These are phyloP conservation scores for Montipora sp. DNA, from an alignment of 64 coral and sea anemone species.

Conservation along the genomic window DNA sequence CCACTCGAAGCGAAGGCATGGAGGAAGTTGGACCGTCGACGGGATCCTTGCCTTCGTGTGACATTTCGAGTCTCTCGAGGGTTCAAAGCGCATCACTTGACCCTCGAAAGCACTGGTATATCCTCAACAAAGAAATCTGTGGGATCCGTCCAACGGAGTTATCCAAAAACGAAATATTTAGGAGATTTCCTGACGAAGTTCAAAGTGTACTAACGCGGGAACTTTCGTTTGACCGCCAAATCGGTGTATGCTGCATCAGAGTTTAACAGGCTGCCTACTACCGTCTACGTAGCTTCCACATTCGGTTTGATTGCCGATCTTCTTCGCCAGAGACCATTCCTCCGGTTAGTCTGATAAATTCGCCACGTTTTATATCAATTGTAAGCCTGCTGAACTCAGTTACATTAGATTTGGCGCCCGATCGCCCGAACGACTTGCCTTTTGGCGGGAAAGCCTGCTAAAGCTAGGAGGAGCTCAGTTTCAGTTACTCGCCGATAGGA, in stretches of 20 bases:
- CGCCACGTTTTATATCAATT: background rate
- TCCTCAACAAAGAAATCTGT: conserved; percentile 13
- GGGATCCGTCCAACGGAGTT: conserved; percentile 21
- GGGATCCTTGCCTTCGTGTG: background rate
- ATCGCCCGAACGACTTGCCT: background rate
- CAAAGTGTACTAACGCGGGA: background rate
- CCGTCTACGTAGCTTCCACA: background rate
- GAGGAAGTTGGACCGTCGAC: no score
- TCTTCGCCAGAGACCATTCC: conserved; percentile 11
- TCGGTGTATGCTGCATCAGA: background rate
- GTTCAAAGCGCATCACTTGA: conserved; percentile 26
- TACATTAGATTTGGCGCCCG: conserved; percentile 1
- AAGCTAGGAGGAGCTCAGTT: no score
- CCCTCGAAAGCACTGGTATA: conserved; percentile 38
- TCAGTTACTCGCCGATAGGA: no score
- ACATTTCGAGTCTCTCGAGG: background rate
- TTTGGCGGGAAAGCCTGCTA: background rate
- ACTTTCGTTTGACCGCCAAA: conserved; percentile 8
- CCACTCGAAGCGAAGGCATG: no score
- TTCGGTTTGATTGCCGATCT: conserved; percentile 39
- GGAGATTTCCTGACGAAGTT: conserved; percentile 33
- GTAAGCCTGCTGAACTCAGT: conserved; percentile 27
- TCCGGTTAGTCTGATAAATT: conserved; percentile 14
- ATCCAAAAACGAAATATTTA: conserved; percentile 30
- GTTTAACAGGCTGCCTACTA: no score